Evolutionary conservation across 2,113 vertebrate species (phyloP), one percentile per base, ranked within the genome.

Genomic region (Copsychus sechellarum): DNA sequence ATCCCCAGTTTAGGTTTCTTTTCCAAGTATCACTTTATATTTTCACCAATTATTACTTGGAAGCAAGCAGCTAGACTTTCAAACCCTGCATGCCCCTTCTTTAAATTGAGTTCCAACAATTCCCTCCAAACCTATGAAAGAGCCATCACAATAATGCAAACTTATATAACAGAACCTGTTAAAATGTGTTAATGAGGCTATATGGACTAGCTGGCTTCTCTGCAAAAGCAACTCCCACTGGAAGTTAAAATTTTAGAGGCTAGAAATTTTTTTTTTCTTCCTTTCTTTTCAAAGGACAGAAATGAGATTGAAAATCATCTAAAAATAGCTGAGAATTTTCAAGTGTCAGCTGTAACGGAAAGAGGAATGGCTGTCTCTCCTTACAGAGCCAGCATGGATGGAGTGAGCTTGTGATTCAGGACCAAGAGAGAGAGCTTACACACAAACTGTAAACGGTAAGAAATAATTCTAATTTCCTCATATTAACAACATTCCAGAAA

Each of bases 241-340:
- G 43, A 95, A 79, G 73, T 45, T 61, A 91, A 67, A 89, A 81
- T 89, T 91, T 71, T 95, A 86, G 92, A 92, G 73, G 61, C 53
- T 45, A 84, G 40, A 65, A 84, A 31, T 47, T 57, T 79, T 40
- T 43, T 43, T 64, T 58, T n/a, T 20, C 18, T 77, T 62, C 8
- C 64, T 78, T 87, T 79, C 86, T 94, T 96, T 92, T 92, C 65
- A 65, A 84, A 95, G 83, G 94, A 91, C 94, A 92, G 83, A 92
- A 92, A 89, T 42, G 48, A 92, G 89, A 93, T 9, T 91, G 84
- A 95, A 93, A 96, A 95, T 71, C 20, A 47, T 48, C 92, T 96
- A 97, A 95, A 97, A 93, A 97, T 95, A 95, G 94, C 69, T 1
- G 14, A 86, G 91, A 85, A 89, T 92, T 91, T 93, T 93, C 86